Base-by-base conservation (phyloP, 2,888 invertebrate genomes). In the Tetrapedia diversipes region DNA sequence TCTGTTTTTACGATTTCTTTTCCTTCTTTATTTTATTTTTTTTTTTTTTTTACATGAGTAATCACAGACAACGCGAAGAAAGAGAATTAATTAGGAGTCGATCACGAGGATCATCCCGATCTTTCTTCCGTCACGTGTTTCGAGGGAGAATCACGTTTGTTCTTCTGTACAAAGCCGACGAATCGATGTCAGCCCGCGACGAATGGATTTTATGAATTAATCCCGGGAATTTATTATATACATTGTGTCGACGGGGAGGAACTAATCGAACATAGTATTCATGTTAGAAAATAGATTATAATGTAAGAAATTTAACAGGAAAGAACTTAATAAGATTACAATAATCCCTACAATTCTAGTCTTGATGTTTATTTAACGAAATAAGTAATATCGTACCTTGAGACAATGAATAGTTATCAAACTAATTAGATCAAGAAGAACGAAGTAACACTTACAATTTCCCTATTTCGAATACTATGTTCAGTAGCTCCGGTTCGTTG, bases 61-160 rank as follows among this genome's bases (percentile, higher is more conserved):
- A 84, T 83, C 80, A 83, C 81, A 80, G 80, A 77, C 67, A 80
- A 83, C 57, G 64, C 54, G 69, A 75, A 47, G 54, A 57, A 67
- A 71, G 74, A 19, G 57, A 78, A 57, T 56, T 19, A 64, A 74
- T 51, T 34, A 16, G 11, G 34, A 51, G 47, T 11, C 29, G 32
- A 39, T 45, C 29, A 11, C 19, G 70, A 14, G n/a, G 27, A 57
- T 56, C 61, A 41, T 7, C 19, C 19, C 29, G 47, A 66, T 53
- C 60, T 43, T 27, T 47, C 56, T 37, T 37, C 37, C n/a, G n/a
- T n/a, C n/a, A n/a, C n/a, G 43, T 43, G 43, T 37, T 51, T 63
- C 24, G 16, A n/a, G 16, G 16, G 39, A 19, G 19, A 66, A 51
- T n/a, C 22, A 2, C 32, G 24, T 24, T 47, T 24, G 1, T 4